Evolutionary conservation across 2,888 invertebrate species (phyloP).

Genomic region (Eudemis profundana): DNA sequence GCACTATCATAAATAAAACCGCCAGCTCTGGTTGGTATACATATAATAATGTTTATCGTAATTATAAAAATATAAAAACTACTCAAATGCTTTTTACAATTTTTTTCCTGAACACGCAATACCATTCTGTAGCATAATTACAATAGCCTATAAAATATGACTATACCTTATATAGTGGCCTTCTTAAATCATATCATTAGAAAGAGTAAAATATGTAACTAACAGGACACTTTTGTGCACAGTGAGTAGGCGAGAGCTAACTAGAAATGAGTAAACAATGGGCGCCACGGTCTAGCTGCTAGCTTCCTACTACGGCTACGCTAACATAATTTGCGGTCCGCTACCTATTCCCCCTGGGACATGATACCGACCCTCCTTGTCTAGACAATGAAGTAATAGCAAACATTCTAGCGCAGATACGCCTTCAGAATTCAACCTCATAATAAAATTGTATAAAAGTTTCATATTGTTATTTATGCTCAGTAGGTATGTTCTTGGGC

Average conservation of each 20-base stretch:
- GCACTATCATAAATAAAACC: constrained; percentile 5
- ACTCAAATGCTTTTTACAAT: background rate
- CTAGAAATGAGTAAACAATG: constrained; percentile 35
- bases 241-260: constrained; percentile 16
- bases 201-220: background rate
- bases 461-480: constrained; percentile 3
- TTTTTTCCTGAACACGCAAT: background rate
- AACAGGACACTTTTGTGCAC: background rate
- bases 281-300: constrained; percentile 70
- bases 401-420: constrained; percentile 45
- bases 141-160: background rate
- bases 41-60: too few species aligned
- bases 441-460: constrained; percentile 45
- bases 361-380: constrained; percentile 67
- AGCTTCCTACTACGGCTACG: constrained; percentile 45
- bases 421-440: constrained; percentile 10
- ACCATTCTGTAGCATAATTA: background rate
- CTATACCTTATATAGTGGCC: background rate
- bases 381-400: constrained; percentile 67
- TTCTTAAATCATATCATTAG: constrained; percentile 8
- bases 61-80: too few species aligned
- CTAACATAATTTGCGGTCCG: constrained; percentile 78
- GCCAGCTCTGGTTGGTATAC: too few species aligned
- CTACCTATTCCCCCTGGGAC: constrained; percentile 71
- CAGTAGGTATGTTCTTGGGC: constrained; percentile 10